Evolutionary conservation across 2,113 vertebrate species (phyloP).

Genomic region (Motacilla alba): DNA sequence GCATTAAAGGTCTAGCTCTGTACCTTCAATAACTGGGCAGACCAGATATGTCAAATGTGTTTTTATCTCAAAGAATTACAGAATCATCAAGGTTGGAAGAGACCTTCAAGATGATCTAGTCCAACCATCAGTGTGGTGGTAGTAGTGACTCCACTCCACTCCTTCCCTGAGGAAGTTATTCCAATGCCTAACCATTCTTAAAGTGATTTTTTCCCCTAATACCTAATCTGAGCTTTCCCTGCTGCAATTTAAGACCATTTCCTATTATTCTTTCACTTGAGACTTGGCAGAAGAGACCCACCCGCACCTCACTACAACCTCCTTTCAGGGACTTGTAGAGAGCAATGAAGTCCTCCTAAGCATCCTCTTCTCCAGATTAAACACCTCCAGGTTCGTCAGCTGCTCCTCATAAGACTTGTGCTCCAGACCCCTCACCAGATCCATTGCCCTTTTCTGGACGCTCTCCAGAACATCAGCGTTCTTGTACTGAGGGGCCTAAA

Average conservation of each 20-base stretch:
- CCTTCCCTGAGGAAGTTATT: not conserved
- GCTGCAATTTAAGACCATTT: not conserved
- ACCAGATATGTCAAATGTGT: not conserved
- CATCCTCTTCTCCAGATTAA: not conserved
- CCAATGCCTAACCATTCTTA: not conserved
- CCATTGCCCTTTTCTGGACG: not conserved
- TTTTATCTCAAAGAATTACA: not conserved
- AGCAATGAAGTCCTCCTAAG: not conserved
- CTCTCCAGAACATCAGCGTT: not conserved
- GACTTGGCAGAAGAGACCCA: not conserved
- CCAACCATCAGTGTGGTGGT: not conserved
- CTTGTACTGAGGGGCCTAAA: not conserved
- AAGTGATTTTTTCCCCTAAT: not conserved
- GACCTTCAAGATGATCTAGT: not conserved
- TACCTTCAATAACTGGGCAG: not conserved
- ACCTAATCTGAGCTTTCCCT: not conserved
- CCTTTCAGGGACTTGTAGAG: not conserved
- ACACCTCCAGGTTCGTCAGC: not conserved
- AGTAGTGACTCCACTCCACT: not conserved
- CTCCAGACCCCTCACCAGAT: not conserved
- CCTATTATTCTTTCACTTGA: not conserved
- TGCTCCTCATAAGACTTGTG: not conserved
- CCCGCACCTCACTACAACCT: rapidly evolving
- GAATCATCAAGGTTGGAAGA: not conserved
- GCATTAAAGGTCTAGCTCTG: not conserved